phyloP scores from a whole-genome alignment of 2,888 invertebrate species.

The Ceraclea dissimilis region DNA sequence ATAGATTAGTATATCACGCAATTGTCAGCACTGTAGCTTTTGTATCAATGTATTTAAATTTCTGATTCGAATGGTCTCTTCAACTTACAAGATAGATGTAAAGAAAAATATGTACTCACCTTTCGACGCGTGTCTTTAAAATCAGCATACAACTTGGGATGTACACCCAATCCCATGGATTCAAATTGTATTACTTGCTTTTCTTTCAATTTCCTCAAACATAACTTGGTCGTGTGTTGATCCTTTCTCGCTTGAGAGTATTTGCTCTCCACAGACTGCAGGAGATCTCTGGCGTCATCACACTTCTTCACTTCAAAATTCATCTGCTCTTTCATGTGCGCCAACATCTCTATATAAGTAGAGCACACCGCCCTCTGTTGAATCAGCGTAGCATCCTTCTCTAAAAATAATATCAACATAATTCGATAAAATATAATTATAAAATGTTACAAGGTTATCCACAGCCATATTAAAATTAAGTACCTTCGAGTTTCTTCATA shows the following conservation, averaged over 20 bases:
- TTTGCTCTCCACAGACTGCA: background rate
- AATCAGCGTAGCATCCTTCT: slow-evolving; percentile 43
- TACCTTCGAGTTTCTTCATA: slow-evolving; percentile 43
- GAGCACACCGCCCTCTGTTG: slow-evolving; percentile 41
- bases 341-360: slow-evolving; percentile 39
- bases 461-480: too few relatives aligned
- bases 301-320: slow-evolving; percentile 44
- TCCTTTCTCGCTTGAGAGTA: background rate
- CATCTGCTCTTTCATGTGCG: slow-evolving; percentile 47
- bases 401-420: slow-evolving; percentile 28
- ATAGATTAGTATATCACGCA: too few relatives aligned
- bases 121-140: slow-evolving; percentile 6
- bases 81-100: too few relatives aligned
- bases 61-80: too few relatives aligned
- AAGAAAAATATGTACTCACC: background rate
- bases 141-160: slow-evolving; percentile 14
- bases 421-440: background rate
- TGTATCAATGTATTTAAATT: too few relatives aligned
- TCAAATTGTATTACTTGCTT: background rate
- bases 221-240: background rate
- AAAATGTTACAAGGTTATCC: too few relatives aligned
- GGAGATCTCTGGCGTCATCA: slow-evolving; percentile 34
- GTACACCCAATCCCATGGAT: background rate
- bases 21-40: too few relatives aligned
- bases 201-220: slow-evolving; percentile 2